Base-by-base conservation (phyloP, 2,888 invertebrate species). In the Polyommatus iphigenia region DNA sequence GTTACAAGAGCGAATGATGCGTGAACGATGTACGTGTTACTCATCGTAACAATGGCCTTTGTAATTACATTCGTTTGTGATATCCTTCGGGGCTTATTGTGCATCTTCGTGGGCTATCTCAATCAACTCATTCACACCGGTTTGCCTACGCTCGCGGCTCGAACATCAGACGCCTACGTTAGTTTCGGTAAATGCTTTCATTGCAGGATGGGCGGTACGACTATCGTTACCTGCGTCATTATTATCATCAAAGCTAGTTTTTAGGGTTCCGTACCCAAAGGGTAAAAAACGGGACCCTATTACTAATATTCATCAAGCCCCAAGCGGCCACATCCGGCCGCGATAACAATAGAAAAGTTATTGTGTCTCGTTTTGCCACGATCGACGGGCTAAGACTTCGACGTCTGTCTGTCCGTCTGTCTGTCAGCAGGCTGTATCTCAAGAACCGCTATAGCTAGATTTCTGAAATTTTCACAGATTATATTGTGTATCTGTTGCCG, bases 61-160 rank as follows among this genome's bases (percentile, higher is more conserved):
- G 32, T 77, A 32, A 50, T 71, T 32, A 77, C 15, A 62, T 13
- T 62, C 62, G 67, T 29, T 77, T 72, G 57, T 72, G 57, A 50
- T 77, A 77, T 75, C 75, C 75, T 75, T 75, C 75, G 75, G 50
- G 62, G 62, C 46, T 80, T 76, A 81, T 75, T 78, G 79, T 79
- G 80, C 79, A 80, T 82, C 80, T 78, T 73, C 62, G 77, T 78
- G 78, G 73, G 78, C 73, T 79, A 79, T 81, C 79, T 78, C 77
- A 80, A 81, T 81, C 79, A 80, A 80, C 79, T 80, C 79, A 82
- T 85, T 85, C 81, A 81, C 81, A 78, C 89, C 85, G 85, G 88
- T 88, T 87, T 84, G 87, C 91, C 91, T 87, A 91, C 91, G 88
- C 89, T 81, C 79, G 80, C 80, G 78, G 88, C 89, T 81, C 79